A percentile compares a stretch with the other conserved stretches of the same genome.
Conservation (phyloP, 2,888 invertebrate species). For the Germaria angustata region DNA sequence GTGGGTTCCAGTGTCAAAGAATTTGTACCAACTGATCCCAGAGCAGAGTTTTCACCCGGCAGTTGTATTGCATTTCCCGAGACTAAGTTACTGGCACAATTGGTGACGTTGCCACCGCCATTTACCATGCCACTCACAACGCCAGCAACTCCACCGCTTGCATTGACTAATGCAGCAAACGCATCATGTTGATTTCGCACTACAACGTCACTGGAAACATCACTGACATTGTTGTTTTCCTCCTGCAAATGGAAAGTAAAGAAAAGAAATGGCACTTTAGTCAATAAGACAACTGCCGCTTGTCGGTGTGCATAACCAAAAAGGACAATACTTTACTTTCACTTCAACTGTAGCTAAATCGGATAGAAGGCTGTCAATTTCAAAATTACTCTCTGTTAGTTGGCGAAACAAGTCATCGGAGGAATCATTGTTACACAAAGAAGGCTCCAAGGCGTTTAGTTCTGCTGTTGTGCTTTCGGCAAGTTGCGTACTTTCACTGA, state of each 20-base stretch:
- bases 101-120: conserved; percentile 44
- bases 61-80: conserved; percentile 64
- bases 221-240: conserved; percentile 74
- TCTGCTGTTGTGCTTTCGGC: conserved; percentile 74
- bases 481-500: conserved; percentile 71
- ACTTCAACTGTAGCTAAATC: conserved; percentile 88
- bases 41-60: conserved; percentile 72
- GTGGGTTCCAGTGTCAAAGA: conserved; percentile 67
- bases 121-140: conserved; percentile 21
- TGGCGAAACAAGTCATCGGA: conserved; percentile 91
- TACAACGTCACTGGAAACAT: conserved; percentile 61
- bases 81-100: conserved; percentile 43
- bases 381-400: conserved; percentile 90
- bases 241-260: conserved; percentile 73
- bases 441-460: conserved; percentile 77
- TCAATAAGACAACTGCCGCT: neutral
- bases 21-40: conserved; percentile 74
- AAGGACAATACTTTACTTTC: conserved; percentile 82
- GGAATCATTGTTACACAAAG: conserved; percentile 81
- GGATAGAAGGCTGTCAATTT: conserved; percentile 90
- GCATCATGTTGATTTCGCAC: conserved; percentile 78
- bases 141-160: conserved; percentile 37
- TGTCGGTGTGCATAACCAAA: no score
- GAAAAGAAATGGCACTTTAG: no score
- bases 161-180: conserved; percentile 70